phyloP scores from a whole-genome alignment of 2,113 vertebrate species.

The Tachysurus vachellii region DNA sequence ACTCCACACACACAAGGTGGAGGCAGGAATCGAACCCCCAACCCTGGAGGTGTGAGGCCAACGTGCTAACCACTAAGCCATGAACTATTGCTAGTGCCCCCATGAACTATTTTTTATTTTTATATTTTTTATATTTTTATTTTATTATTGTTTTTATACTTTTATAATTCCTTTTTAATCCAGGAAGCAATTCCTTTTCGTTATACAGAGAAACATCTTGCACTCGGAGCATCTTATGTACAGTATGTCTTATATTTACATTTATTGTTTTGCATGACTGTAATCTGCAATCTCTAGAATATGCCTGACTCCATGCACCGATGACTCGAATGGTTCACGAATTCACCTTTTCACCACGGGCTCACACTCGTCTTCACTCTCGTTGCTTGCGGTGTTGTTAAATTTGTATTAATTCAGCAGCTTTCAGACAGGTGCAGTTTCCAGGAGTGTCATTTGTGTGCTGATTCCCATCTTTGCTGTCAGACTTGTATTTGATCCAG shows the following conservation, averaged over 20 bases:
- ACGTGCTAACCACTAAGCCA: no score
- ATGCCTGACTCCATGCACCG: background rate
- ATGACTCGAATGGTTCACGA: background rate
- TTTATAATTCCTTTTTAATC: no score
- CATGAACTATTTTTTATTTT: no score
- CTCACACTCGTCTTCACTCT: background rate
- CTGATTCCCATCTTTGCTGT: background rate
- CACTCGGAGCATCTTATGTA: slow-evolving; percentile 33
- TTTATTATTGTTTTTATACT: no score
- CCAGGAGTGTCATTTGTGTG: background rate
- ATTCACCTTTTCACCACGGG: background rate
- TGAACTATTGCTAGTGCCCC: no score
- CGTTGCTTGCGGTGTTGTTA: background rate
- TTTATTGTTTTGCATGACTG: slow-evolving; percentile 22
- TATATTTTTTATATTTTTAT: no score
- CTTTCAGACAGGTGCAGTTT: no score
- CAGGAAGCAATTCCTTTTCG: no score
- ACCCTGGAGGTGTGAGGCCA: no score
- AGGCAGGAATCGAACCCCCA: no score
- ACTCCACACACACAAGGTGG: no score
- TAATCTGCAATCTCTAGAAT: background rate
- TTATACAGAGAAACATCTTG: slow-evolving; percentile 2
- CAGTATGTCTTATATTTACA: slow-evolving; percentile 30
- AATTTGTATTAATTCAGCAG: background rate
- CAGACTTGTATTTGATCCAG: background rate